Evolutionary conservation across 2,113 vertebrate genomes (phyloP).

Genomic region (Syngnathus typhle): DNA sequence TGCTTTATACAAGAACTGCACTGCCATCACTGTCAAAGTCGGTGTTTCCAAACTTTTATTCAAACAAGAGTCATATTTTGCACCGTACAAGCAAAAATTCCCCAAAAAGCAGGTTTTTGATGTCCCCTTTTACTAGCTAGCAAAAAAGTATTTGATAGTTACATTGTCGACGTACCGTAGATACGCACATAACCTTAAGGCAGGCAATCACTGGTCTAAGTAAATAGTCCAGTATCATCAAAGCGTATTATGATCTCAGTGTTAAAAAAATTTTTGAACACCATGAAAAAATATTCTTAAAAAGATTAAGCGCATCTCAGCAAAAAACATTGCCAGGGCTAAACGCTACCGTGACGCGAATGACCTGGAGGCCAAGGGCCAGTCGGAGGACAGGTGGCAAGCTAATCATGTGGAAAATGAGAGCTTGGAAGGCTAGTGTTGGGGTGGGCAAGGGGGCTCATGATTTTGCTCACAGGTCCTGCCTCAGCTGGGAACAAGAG

Average conservation of each 20-base stretch:
- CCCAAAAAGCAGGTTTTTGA: not conserved
- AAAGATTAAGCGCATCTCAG: conserved; percentile 41
- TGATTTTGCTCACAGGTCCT: conserved; percentile 60
- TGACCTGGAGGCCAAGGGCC: conserved; percentile 60
- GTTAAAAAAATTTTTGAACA: not conserved
- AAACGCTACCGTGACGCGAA: conserved; percentile 53
- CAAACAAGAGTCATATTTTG: not conserved
- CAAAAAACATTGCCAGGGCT: conserved; percentile 52
- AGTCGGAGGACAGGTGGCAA: conserved; percentile 70
- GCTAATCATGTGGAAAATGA: conserved; percentile 79
- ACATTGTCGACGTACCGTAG: not conserved
- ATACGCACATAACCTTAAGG: not conserved
- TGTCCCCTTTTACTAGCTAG: not conserved
- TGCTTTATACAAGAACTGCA: conserved; percentile 61
- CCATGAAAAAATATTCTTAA: not conserved
- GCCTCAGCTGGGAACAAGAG: conserved; percentile 57
- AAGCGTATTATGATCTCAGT: not conserved
- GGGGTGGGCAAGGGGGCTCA: conserved; percentile 42
- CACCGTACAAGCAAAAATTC: not conserved
- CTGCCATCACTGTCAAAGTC: not conserved
- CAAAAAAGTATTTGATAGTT: not conserved
- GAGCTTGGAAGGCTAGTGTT: conserved; percentile 61
- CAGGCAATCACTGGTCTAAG: not conserved
- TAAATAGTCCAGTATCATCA: not conserved
- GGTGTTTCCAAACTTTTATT: not conserved